These are phyloP conservation scores for Irena cyanogastra DNA, from an alignment of 2,113 vertebrate genomes.

Conservation along the genomic window DNA sequence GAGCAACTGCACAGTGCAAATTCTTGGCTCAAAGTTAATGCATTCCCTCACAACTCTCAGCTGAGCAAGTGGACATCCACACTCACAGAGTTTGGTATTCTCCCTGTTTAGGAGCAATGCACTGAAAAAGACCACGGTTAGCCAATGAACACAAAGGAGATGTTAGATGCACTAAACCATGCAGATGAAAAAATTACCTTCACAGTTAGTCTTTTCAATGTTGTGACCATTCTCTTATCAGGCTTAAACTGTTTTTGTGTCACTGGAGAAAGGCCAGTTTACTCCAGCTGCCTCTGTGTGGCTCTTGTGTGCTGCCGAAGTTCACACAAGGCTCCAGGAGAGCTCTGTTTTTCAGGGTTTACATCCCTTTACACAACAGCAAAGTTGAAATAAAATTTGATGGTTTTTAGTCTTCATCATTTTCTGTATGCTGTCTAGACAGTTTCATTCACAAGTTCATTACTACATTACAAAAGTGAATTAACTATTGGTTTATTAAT, in stretches of 20 bases:
- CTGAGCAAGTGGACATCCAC: not conserved
- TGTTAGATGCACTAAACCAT: constrained; percentile 45
- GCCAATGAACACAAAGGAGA: not conserved
- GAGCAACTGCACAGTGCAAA: not conserved
- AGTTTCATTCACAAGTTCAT: not conserved
- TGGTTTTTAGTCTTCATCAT: not conserved
- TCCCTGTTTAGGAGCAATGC: not conserved
- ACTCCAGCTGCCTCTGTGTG: not conserved
- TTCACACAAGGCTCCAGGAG: not conserved
- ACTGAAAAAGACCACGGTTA: not conserved
- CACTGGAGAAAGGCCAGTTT: not conserved
- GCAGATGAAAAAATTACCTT: constrained; percentile 10
- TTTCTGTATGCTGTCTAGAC: not conserved
- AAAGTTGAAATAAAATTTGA: not conserved
- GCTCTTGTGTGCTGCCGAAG: not conserved
- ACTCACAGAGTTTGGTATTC: not conserved
- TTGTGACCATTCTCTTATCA: not conserved
- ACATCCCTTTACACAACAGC: constrained; percentile 47
- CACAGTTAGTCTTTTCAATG: not conserved
- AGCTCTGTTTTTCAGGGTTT: constrained; percentile 54
- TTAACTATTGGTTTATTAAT: constrained; percentile 50
- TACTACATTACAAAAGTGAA: not conserved
- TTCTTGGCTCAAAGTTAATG: not conserved
- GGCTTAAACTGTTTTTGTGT: not conserved
- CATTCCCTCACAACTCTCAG: not conserved